phyloP scores from a whole-genome alignment of 1,140 invertebrate species.

The Drosophila neocordata region DNA sequence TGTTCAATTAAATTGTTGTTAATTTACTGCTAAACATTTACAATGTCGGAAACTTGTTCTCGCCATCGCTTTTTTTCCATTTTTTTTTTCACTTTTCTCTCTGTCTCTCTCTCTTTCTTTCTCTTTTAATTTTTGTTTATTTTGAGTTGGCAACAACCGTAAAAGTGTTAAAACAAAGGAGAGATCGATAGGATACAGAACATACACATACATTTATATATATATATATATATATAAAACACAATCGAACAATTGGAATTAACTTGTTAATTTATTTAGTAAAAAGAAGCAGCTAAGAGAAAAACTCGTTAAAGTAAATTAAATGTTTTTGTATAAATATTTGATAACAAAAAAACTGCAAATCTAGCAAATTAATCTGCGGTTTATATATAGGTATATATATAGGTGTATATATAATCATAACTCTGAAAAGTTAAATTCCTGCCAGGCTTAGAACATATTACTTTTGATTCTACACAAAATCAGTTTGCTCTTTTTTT shows the following conservation, averaged over 20 bases:
- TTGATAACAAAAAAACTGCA: background rate
- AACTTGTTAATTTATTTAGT: conserved; percentile 52
- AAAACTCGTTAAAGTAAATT: conserved; percentile 19
- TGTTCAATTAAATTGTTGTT: conserved; percentile 71
- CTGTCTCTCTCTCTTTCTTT: background rate
- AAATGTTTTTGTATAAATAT: background rate
- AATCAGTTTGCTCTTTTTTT: too few species aligned
- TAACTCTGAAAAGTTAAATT: too few species aligned
- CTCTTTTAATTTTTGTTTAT: conserved; percentile 17
- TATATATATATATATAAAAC: background rate
- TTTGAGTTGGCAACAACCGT: conserved; percentile 44
- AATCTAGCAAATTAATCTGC: too few species aligned
- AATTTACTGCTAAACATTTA: conserved; percentile 76
- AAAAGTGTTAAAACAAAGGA: conserved; percentile 26
- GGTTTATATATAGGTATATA: too few species aligned
- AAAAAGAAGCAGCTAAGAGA: conserved; percentile 7
- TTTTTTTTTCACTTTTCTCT: conserved; percentile 38
- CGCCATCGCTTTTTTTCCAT: conserved; percentile 43
- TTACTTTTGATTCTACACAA: too few species aligned
- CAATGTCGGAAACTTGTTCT: conserved; percentile 71
- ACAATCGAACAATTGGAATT: conserved; percentile 43
- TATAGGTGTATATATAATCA: too few species aligned
- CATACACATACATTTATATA: conserved; percentile 18
- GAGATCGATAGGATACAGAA: conserved; percentile 26
- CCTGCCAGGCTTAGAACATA: too few species aligned